phyloP scores from a whole-genome alignment of 2,797 vertebrate species.

The Onychomys torridus region DNA sequence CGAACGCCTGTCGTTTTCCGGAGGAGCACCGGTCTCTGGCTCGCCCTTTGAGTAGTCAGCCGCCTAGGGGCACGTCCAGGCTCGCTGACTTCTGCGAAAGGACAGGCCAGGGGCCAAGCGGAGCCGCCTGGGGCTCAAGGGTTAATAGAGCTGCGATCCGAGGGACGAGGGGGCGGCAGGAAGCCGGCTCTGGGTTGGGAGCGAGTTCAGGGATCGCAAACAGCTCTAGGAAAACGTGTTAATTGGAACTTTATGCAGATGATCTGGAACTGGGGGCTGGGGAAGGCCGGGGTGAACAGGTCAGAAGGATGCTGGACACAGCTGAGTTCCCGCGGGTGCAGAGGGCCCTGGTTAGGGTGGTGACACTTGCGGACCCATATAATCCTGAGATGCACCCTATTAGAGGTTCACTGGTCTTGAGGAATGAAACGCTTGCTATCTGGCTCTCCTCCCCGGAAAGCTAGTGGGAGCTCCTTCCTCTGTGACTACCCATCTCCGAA shows the following conservation, averaged over 20 bases:
- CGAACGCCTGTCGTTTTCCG: neutral
- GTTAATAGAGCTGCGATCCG: conserved; percentile 37
- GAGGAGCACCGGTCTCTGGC: conserved; percentile 42
- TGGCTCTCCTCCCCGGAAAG: neutral
- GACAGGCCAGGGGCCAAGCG: neutral
- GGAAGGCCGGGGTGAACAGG: neutral
- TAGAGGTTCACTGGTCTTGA: neutral
- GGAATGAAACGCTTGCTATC: neutral
- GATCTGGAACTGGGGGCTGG: conserved; percentile 14
- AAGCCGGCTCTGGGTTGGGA: conserved; percentile 24
- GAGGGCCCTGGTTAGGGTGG: neutral
- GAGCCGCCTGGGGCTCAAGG: neutral
- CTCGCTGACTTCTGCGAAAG: neutral
- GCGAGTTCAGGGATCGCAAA: conserved; percentile 68
- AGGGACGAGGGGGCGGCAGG: conserved; percentile 38
- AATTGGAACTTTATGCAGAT: conserved; percentile 81
- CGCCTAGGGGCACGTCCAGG: neutral
- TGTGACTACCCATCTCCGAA: neutral
- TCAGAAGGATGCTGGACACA: neutral
- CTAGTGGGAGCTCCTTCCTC: neutral
- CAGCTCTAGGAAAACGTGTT: conserved; percentile 78
- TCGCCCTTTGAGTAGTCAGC: neutral
- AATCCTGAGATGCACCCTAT: neutral
- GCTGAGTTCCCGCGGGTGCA: neutral
- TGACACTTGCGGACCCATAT: accelerated